Evolutionary conservation across 2,888 invertebrate genomes (phyloP).

Genomic region (Ectemnius lituratus): DNA sequence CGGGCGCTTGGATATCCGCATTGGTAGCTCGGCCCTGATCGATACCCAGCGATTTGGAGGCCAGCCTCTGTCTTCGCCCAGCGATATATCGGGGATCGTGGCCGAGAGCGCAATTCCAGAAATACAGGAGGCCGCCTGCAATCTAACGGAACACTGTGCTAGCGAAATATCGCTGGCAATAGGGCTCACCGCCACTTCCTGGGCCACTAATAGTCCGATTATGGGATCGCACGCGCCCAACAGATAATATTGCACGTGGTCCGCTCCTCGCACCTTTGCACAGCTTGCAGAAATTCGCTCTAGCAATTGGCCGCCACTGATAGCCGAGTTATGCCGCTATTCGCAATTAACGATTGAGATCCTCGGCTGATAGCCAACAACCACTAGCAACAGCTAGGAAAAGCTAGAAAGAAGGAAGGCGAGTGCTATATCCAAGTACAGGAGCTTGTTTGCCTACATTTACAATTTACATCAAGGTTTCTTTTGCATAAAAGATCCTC

Average conservation of each 20-base stretch:
- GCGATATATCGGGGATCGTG: slow-evolving; percentile 22
- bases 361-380: not conserved
- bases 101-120: slow-evolving; percentile 46
- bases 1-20: slow-evolving; percentile 45
- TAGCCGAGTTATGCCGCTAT: slow-evolving; percentile 18
- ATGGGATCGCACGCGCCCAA: slow-evolving; percentile 10
- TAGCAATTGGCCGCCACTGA: slow-evolving; percentile 7
- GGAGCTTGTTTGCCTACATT: no score
- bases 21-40: slow-evolving; percentile 38
- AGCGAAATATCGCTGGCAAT: slow-evolving; percentile 44
- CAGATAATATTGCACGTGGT: slow-evolving; percentile 25
- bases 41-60: slow-evolving; percentile 49
- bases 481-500: no score
- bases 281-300: not conserved
- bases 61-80: slow-evolving; percentile 5
- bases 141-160: slow-evolving; percentile 44
- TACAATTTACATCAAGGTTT: no score
- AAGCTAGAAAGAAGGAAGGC: no score
- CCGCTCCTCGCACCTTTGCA: no score
- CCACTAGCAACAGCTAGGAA: not conserved
- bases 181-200: not conserved
- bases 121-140: slow-evolving; percentile 38
- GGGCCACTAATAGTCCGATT: no score
- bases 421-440: no score
- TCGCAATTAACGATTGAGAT: slow-evolving; percentile 14